phyloP scores from a whole-genome alignment of 1,140 invertebrate species.

The Anoplophora glabripennis region DNA sequence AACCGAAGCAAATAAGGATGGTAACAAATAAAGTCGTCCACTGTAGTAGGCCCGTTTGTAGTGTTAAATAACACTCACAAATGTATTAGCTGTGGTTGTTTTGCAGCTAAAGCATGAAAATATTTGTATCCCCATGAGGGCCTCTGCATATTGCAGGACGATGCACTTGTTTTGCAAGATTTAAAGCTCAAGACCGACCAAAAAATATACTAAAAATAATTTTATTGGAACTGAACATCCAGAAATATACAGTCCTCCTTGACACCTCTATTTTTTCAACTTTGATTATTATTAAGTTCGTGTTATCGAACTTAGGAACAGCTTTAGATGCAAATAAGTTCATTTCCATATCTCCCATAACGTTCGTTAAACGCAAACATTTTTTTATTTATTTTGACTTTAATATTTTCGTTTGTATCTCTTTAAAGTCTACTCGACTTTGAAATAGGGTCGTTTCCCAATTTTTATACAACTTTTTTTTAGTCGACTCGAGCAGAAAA shows the following conservation, averaged over 20 bases:
- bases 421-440: too few species aligned
- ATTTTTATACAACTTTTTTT: too few species aligned
- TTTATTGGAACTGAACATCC: constrained; percentile 14
- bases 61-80: too few species aligned
- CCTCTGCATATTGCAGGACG: constrained; percentile 14
- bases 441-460: too few species aligned
- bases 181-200: constrained; percentile 13
- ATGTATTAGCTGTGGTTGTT: not conserved
- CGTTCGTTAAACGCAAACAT: too few species aligned
- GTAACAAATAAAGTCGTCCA: too few species aligned
- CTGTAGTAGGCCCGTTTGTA: too few species aligned
- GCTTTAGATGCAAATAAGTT: constrained; percentile 9
- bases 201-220: constrained; percentile 22
- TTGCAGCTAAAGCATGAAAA: constrained; percentile 12
- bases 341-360: too few species aligned
- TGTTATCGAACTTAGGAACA: not conserved
- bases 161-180: constrained; percentile 20
- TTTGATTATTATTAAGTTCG: constrained; percentile 23
- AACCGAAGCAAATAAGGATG: too few species aligned
- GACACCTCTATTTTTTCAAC: constrained; percentile 12
- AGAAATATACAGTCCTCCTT: too few species aligned
- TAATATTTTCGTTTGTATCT: constrained; percentile 14
- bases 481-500: too few species aligned
- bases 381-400: constrained; percentile 18
- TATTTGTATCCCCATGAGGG: constrained; percentile 13